phyloP scores from a whole-genome alignment of 2,888 invertebrate species.

The Sinelater perroti region DNA sequence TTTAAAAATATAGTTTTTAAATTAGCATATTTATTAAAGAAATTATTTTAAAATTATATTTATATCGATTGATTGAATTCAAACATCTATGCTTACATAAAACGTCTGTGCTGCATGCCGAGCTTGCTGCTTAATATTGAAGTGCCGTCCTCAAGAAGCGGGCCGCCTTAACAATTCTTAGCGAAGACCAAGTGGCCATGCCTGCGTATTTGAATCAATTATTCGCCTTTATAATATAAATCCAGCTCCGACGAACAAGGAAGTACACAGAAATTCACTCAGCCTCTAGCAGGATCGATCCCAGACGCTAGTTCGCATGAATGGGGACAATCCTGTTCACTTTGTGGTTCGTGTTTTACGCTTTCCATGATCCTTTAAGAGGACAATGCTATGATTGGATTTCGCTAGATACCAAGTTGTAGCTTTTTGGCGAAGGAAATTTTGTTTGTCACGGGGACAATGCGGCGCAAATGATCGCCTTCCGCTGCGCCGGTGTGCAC shows the following conservation, averaged over 20 bases:
- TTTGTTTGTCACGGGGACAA: constrained; percentile 25
- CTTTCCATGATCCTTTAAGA: constrained; percentile 47
- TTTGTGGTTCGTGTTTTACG: constrained; percentile 49
- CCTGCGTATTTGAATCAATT: constrained; percentile 22
- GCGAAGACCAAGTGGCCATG: constrained; percentile 6
- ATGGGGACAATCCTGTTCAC: constrained; percentile 47
- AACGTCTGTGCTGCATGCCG: too few relatives aligned
- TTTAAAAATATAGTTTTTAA: too few relatives aligned
- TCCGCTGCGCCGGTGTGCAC: neutral
- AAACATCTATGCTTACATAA: too few relatives aligned
- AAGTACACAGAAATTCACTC: constrained; percentile 51
- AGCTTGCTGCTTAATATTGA: too few relatives aligned
- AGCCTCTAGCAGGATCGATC: constrained; percentile 47
- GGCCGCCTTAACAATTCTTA: too few relatives aligned
- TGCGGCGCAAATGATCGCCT: constrained; percentile 16
- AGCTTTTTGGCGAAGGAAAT: constrained; percentile 29
- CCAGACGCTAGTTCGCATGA: constrained; percentile 47
- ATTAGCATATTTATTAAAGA: too few relatives aligned
- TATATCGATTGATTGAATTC: too few relatives aligned
- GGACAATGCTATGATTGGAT: constrained; percentile 40
- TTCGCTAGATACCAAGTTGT: constrained; percentile 31
- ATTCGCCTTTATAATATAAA: constrained; percentile 25
- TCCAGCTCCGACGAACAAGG: constrained; percentile 30
- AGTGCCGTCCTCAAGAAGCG: too few relatives aligned
- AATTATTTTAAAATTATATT: too few relatives aligned